Conservation (phyloP, 2,797 vertebrate species). For the Graptemys geographica region DNA sequence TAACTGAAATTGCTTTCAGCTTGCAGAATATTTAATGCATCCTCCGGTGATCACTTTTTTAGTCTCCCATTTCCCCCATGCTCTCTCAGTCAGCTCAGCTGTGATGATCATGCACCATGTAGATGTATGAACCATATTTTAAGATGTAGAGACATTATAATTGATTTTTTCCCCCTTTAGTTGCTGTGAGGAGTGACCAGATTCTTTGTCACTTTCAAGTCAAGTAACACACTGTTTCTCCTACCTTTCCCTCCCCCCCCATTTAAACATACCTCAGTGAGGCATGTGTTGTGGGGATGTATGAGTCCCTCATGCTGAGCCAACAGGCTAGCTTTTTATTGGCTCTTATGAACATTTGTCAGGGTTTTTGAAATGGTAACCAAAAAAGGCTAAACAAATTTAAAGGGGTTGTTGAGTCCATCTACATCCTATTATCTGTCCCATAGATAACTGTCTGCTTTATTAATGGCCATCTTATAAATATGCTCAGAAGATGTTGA, state of each 20-base stretch:
- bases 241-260: background rate
- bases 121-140: constrained; percentile 54
- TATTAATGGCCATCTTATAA: background rate
- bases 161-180: constrained; percentile 38
- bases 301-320: constrained; percentile 25
- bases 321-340: constrained; percentile 77
- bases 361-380: constrained; percentile 48
- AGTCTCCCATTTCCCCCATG: constrained; percentile 17
- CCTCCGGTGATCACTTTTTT: constrained; percentile 39
- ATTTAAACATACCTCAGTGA: constrained; percentile 67
- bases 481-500: background rate
- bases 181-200: constrained; percentile 22
- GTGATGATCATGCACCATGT: constrained; percentile 41
- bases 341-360: constrained; percentile 69
- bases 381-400: constrained; percentile 29
- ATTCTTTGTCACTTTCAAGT: constrained; percentile 64
- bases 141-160: constrained; percentile 63
- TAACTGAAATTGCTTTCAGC: constrained; percentile 55
- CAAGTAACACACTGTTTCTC: constrained; percentile 55
- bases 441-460: background rate
- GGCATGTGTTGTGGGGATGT: constrained; percentile 11
- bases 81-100: constrained; percentile 28
- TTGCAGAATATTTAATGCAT: constrained; percentile 55
- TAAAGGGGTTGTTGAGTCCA: constrained; percentile 19
- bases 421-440: background rate